Evolutionary conservation across 37 sponge, comb jelly and placozoan genomes (phyloP).

Genomic region (Aplysina aerophoba): DNA sequence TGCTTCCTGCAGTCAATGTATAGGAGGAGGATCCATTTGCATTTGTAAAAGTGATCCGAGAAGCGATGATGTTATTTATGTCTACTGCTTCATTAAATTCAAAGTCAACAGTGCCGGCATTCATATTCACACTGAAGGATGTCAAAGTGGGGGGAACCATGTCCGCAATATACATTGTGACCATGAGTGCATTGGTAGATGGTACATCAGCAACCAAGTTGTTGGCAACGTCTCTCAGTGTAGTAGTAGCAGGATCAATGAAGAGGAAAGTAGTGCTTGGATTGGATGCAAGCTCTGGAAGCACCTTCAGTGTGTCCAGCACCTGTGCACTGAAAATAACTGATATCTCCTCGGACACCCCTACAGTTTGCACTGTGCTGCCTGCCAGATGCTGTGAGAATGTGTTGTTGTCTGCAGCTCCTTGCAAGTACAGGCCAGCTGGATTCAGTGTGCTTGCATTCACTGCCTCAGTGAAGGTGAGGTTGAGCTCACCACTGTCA

Average conservation of each 20-base stretch:
- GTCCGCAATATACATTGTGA: slow-evolving; percentile 48
- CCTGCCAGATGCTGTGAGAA: slow-evolving; percentile 20
- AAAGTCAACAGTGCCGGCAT: slow-evolving; percentile 59
- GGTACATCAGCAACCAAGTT: slow-evolving; percentile 59
- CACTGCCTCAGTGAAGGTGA: slow-evolving; percentile 81
- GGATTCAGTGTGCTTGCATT: slow-evolving; percentile 48
- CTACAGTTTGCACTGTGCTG: slow-evolving; percentile 47
- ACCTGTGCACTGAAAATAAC: slow-evolving; percentile 62
- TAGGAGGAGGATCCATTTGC: slow-evolving; percentile 34
- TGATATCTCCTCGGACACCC: slow-evolving; percentile 23
- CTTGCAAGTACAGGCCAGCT: slow-evolving; percentile 58
- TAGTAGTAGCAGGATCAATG: slow-evolving; percentile 22
- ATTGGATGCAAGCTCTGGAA: slow-evolving; percentile 56
- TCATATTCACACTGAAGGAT: slow-evolving; percentile 66
- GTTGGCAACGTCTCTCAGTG: slow-evolving; percentile 70
- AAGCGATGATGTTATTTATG: slow-evolving; percentile 45
- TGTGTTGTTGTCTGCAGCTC: not conserved
- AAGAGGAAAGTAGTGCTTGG: slow-evolving; percentile 62
- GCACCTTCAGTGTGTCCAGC: slow-evolving; percentile 67
- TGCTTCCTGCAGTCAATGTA: slow-evolving; percentile 44
- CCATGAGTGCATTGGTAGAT: slow-evolving; percentile 37
- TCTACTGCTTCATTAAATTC: slow-evolving; percentile 86
- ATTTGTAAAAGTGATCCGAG: slow-evolving; percentile 43
- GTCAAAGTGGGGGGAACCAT: slow-evolving; percentile 56
- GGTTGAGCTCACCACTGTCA: slow-evolving; percentile 56